phyloP scores from a whole-genome alignment of 1,140 invertebrate genomes.

The Diuraphis noxia region DNA sequence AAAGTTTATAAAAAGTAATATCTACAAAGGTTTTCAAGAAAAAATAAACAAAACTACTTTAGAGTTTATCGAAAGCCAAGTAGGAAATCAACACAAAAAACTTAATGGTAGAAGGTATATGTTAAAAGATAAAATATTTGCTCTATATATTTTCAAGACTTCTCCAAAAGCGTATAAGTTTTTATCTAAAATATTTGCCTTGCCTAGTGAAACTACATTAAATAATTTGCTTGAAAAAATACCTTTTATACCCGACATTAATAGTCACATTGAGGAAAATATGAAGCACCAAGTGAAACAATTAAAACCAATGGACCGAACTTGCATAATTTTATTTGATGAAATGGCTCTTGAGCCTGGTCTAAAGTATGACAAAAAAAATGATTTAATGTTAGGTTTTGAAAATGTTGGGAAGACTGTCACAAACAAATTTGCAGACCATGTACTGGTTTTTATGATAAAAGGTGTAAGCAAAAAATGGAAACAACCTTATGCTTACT shows the following conservation, averaged over 20 bases:
- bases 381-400: not conserved
- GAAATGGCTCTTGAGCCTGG: not conserved
- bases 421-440: not conserved
- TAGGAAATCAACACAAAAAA: not conserved
- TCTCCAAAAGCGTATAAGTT: not conserved
- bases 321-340: not conserved
- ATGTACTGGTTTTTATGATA: not conserved
- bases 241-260: not conserved
- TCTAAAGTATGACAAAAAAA: slow-evolving; percentile 7
- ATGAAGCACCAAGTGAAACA: not conserved
- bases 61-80: not conserved
- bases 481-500: not conserved
- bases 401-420: not conserved
- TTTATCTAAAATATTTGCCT: not conserved
- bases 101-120: not conserved
- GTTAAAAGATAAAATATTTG: not conserved
- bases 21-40: not conserved
- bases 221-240: not conserved
- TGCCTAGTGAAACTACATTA: not conserved
- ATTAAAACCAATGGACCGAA: not conserved
- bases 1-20: not conserved
- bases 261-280: not conserved
- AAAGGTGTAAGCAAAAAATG: not conserved
- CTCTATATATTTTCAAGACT: not conserved
- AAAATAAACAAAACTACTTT: not conserved